Conservation (phyloP, 2,797 vertebrate genomes). For the Takifugu rubripes region DNA sequence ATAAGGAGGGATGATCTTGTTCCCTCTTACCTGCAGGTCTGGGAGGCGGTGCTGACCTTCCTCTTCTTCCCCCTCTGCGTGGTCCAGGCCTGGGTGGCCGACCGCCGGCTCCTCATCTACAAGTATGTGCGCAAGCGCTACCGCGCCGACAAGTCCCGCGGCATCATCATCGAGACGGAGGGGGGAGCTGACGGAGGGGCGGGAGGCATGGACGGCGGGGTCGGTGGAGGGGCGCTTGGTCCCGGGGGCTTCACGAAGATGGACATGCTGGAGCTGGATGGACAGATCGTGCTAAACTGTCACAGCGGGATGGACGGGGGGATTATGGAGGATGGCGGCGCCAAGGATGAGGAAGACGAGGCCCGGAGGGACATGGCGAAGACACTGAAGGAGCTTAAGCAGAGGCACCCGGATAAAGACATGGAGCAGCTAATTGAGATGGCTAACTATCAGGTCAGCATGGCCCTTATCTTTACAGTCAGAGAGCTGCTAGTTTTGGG, state of each 20-base stretch:
- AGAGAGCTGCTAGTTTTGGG: neutral
- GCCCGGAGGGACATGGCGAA: conserved; percentile 82
- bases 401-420: conserved; percentile 83
- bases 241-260: conserved; percentile 77
- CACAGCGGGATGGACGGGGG: conserved; percentile 69
- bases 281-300: conserved; percentile 66
- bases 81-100: conserved; percentile 83
- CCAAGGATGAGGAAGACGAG: conserved; percentile 76
- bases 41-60: conserved; percentile 85
- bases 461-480: neutral
- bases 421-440: conserved; percentile 85
- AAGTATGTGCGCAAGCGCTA: conserved; percentile 81
- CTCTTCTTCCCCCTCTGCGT: conserved; percentile 83
- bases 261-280: conserved; percentile 77
- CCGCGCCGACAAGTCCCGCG: conserved; percentile 75
- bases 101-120: conserved; percentile 82
- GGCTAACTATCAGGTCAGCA: conserved; percentile 81
- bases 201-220: conserved; percentile 51
- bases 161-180: conserved; percentile 81
- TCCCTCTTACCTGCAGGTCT: conserved; percentile 56
- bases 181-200: conserved; percentile 62
- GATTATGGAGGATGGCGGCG: conserved; percentile 62
- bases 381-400: conserved; percentile 81
- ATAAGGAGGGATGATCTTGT: neutral
- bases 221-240: conserved; percentile 56